Evolutionary conservation across 2,113 vertebrate genomes (phyloP).

Genomic region (Cinclus mexicanus): DNA sequence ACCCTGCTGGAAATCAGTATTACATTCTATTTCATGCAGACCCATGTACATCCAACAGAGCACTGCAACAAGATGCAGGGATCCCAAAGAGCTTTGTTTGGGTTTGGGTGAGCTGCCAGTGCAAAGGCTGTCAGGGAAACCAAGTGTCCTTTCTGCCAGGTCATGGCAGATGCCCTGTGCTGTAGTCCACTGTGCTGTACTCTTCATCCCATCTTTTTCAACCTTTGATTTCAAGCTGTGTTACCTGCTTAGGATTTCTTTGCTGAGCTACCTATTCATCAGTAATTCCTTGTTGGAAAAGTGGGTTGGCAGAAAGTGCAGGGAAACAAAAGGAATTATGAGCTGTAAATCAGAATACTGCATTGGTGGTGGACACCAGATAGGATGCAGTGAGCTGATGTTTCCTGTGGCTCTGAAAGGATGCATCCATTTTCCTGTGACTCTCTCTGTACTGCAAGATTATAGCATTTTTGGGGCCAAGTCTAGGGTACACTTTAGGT

Average conservation of each 20-base stretch:
- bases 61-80: neutral
- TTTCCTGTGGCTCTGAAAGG: neutral
- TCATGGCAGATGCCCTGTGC: neutral
- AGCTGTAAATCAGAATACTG: neutral
- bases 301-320: neutral
- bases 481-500: neutral
- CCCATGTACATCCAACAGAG: neutral
- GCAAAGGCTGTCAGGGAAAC: neutral
- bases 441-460: neutral
- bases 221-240: neutral
- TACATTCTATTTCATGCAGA: neutral
- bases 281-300: neutral
- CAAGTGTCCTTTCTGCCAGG: neutral
- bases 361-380: neutral
- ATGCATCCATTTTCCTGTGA: neutral
- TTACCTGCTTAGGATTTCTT: neutral
- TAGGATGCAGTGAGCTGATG: neutral
- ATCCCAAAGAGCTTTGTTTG: neutral
- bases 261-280: neutral
- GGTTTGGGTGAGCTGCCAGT: neutral
- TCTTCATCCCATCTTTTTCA: neutral
- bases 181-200: fast-evolving
- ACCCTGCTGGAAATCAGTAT: neutral
- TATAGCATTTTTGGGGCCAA: neutral
- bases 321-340: neutral